Base-by-base conservation (phyloP, 2,797 vertebrate species). In the Falco biarmicus region DNA sequence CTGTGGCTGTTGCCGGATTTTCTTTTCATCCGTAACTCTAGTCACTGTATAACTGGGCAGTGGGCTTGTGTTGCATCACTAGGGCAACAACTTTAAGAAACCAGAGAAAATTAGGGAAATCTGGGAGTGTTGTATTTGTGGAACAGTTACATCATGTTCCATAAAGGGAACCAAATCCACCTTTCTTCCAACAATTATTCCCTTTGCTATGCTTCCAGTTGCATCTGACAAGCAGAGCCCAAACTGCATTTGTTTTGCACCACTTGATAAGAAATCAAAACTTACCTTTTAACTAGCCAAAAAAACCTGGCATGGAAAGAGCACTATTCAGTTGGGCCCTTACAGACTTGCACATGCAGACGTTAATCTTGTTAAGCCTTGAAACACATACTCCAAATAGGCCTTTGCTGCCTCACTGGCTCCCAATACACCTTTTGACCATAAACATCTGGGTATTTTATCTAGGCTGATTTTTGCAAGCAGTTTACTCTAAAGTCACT, bases 401-500 rank as follows among this genome's bases (percentile, higher is more conserved):
- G 84, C 88, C 88, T 92, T 73, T 21, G 47, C 92, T 94, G 95
- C 93, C 92, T 96, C 60, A 19, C 90, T 37, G 81, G 74, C 90
- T 96, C 94, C 96, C 94, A 95, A 91, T 93, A 41, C 96, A 90
- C 93, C 78, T 95, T 93, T 61, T 94, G 96, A 32, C 88, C 93
- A 92, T 96, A 95, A 95, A 97, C 94, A 93, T 94, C 81, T 89
- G 93, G 92, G 70, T 95, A 69, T 94, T 96, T 97, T 94, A 97
- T 95, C 86, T 91, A 48, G 87, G 81, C 92, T 87, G 94, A 65
- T 89, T 87, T 95, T 82, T 91, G 88, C 74, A 78, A 75, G 94
- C 93, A 47, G 41, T 87, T 96, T 96, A 57, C 95, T 89, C 92
- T 89, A 87, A 87, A 95, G 88, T 32, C 82, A 82, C 92, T 89